Conservation (phyloP, 30 jellyfish, hydroid and myxozoan genomes). For the Turritopsis dohrnii region DNA sequence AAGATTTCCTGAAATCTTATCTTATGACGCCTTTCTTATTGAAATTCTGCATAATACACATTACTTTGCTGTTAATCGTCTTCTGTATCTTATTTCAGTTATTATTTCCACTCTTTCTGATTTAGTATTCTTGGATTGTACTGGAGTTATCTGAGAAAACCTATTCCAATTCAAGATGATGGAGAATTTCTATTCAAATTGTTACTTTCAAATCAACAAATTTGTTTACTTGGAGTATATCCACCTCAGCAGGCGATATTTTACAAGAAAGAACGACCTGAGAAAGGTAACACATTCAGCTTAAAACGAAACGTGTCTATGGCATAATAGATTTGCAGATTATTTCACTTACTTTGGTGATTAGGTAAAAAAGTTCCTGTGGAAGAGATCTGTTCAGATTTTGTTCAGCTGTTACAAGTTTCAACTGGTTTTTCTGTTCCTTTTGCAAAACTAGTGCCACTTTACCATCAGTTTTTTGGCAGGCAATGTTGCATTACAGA, state of each 20-base stretch:
- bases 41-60: too few species aligned
- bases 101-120: too few species aligned
- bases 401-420: slow-evolving; percentile 9
- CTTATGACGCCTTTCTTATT: too few species aligned
- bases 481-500: slow-evolving; percentile 30
- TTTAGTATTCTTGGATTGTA: slow-evolving; percentile 65
- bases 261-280: slow-evolving; percentile 14
- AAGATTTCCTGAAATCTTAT: too few species aligned
- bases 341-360: not conserved
- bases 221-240: slow-evolving; percentile 12
- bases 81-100: too few species aligned
- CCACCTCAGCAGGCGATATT: slow-evolving; percentile 31
- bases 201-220: not conserved
- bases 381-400: slow-evolving; percentile 14
- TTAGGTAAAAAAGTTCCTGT: not conserved
- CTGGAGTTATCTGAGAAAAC: slow-evolving; percentile 53
- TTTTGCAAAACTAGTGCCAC: not conserved
- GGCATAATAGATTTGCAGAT: not conserved
- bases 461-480: slow-evolving; percentile 58
- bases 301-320: too few species aligned
- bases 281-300: slow-evolving; percentile 28
- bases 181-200: slow-evolving; percentile 38
- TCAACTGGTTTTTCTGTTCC: slow-evolving; percentile 28
- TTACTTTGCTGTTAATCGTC: too few species aligned
- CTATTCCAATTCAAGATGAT: slow-evolving; percentile 3